These are phyloP conservation scores for Acanthosepion pharaonis DNA, from an alignment of 2,888 invertebrate genomes.

Conservation along the genomic window DNA sequence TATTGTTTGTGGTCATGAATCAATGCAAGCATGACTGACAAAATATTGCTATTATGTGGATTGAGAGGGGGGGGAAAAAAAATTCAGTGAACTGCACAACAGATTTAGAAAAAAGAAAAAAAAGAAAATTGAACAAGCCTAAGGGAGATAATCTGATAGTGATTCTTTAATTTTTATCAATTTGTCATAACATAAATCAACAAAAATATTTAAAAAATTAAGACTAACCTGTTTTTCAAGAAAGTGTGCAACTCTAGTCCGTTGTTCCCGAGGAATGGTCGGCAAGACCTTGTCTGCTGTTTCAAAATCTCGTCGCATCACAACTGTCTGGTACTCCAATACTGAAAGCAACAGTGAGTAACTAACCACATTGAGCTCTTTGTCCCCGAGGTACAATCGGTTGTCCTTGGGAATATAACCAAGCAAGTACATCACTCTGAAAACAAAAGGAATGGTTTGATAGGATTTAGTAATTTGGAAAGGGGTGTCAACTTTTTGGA, in stretches of 20 bases:
- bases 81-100: too few relatives aligned
- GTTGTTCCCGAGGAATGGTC: constrained; percentile 95
- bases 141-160: too few relatives aligned
- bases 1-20: too few relatives aligned
- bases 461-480: not conserved
- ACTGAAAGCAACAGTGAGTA: constrained; percentile 90
- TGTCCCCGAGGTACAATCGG: constrained; percentile 95
- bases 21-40: too few relatives aligned
- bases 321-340: constrained; percentile 99
- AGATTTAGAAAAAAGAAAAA: too few relatives aligned
- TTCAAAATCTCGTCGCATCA: constrained; percentile 97
- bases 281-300: constrained; percentile 92
- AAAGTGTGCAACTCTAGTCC: constrained; percentile 98
- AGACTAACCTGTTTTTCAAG: constrained; percentile 90
- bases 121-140: too few relatives aligned
- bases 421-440: constrained; percentile 92
- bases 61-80: too few relatives aligned
- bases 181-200: too few relatives aligned
- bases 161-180: too few relatives aligned
- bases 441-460: constrained; percentile 49
- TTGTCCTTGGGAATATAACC: constrained; percentile 98
- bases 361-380: constrained; percentile 90
- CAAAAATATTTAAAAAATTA: not conserved
- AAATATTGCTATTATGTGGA: too few relatives aligned
- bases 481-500: too few relatives aligned